Percentiles rank a stretch among this genome's conserved stretches.
Conservation (phyloP, 2,797 vertebrate genomes). For the Hyperoplus immaculatus region DNA sequence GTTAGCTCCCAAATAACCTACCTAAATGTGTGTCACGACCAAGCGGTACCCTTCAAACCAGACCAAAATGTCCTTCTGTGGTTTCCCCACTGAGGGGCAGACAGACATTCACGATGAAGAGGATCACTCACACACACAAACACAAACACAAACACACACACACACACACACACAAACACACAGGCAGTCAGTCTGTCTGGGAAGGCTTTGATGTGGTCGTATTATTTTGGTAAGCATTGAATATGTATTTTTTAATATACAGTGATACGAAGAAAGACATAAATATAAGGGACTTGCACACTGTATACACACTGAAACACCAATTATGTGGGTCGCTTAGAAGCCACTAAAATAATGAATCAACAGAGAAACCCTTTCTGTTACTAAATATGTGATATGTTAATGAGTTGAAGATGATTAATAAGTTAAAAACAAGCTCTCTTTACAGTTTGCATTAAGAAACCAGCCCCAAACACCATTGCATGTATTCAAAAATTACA, state of each 20-base stretch:
- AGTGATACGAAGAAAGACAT: neutral
- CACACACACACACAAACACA: conserved; percentile 6
- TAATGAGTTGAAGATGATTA: conserved; percentile 5
- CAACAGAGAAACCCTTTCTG: neutral
- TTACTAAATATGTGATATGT: conserved; percentile 14
- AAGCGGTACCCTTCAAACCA: conserved; percentile 62
- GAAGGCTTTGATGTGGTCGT: conserved; percentile 44
- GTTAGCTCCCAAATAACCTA: conserved; percentile 72
- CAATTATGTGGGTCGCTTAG: conserved; percentile 26
- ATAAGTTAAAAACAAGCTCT: conserved; percentile 18
- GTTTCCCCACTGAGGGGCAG: conserved; percentile 85
- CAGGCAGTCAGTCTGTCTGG: conserved; percentile 9
- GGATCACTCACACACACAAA: conserved; percentile 3
- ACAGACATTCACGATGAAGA: conserved; percentile 53
- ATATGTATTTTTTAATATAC: neutral
- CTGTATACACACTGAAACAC: neutral
- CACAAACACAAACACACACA: neutral
- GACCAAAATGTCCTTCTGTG: conserved; percentile 80
- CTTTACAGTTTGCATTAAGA: neutral
- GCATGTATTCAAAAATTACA: conserved; percentile 27
- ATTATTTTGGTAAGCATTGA: conserved; percentile 17
- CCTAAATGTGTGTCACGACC: conserved; percentile 81
- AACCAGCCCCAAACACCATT: conserved; percentile 22
- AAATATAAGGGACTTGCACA: neutral
- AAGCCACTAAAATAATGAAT: conserved; percentile 20